Evolutionary conservation across 2,797 vertebrate species (phyloP), one percentile per base, ranked within the genome.

Genomic region (Sebastes diaconus): DNA sequence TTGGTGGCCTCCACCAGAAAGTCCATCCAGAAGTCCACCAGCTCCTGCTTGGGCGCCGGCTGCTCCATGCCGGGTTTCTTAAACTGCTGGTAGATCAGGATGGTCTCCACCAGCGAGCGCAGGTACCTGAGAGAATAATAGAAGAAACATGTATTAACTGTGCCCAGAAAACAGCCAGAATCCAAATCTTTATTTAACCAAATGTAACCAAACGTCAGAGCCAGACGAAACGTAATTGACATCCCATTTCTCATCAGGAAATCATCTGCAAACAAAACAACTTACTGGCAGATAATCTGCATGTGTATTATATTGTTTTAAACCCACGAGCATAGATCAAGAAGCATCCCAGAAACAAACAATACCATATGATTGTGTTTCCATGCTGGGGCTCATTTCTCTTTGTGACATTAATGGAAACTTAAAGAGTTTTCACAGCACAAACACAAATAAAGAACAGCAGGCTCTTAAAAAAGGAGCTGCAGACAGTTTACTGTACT

Each of bases 1-100:
- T 99, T 99, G 16, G 98, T 99, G 54, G 98, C 96, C 87, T 99
- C 98, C 13, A 99, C 98, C 83, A 99, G 91, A 73, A 99, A 99
- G 91, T 99, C 98, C 98, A 99, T 99, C 98, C 98, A 99, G 90
- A 99, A 99, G 92, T 99, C 98, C 86, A 99, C 96, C 32, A 98
- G 96, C 84, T 99, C 98, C 91, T 98, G 97, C 80, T 96, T 98
- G 75, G 96, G 93, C 0, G 88, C 90, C 4, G 96, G 97, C 69
- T 97, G 97, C 65, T 99, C 98, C 10, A 69, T 54, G 50, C 94
- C 87, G 20, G 97, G 93, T 83, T 99, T 99, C 77, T 96, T 98
- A 94, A 98, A 99, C 87, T 99, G 97, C 54, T 99, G 96, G 90
- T 98, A 98, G 88, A 99, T 98, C 87, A 98, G 85, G 88, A 99